Conservation (phyloP, 2,797 vertebrate genomes). For the Ctenopoma kingsleyae region DNA sequence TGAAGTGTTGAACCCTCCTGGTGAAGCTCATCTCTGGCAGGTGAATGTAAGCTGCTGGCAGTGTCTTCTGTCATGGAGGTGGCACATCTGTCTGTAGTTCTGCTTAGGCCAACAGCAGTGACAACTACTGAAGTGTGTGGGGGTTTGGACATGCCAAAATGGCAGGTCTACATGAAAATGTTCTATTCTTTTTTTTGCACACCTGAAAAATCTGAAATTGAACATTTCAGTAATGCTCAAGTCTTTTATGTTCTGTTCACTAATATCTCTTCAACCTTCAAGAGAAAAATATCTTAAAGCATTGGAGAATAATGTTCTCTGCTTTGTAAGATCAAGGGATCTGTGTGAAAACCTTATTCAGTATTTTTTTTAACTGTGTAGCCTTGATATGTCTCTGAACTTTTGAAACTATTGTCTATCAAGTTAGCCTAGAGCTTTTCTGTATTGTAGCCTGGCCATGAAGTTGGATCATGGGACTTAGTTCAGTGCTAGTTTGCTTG, state of each 20-base stretch:
- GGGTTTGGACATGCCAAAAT: neutral
- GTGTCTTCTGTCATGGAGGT: neutral
- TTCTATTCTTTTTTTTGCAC: too few relatives aligned
- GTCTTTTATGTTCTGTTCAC: slow-evolving; percentile 2
- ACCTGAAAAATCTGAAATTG: neutral
- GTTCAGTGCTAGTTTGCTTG: neutral
- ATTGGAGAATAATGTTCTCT: slow-evolving; percentile 5
- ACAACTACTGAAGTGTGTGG: slow-evolving; percentile 3
- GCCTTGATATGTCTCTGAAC: slow-evolving; percentile 24
- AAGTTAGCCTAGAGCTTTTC: neutral
- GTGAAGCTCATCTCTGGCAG: slow-evolving; percentile 37
- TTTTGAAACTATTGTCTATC: slow-evolving; percentile 7
- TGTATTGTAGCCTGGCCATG: neutral
- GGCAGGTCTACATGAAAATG: neutral
- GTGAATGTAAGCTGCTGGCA: slow-evolving; percentile 35
- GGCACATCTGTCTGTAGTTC: slow-evolving; percentile 8
- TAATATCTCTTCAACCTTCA: slow-evolving; percentile 18
- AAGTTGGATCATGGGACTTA: neutral
- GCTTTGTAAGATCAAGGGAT: slow-evolving; percentile 12
- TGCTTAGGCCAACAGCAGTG: neutral
- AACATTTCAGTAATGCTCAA: neutral
- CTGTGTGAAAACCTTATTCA: slow-evolving; percentile 21
- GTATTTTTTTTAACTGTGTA: neutral
- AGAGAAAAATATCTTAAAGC: slow-evolving; percentile 15
- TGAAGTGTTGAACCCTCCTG: slow-evolving; percentile 25